A percentile compares a stretch with the other conserved stretches of the same genome.
These are phyloP conservation scores for Vanessa cardui DNA, from an alignment of 2,888 invertebrate genomes.

Conservation along the genomic window DNA sequence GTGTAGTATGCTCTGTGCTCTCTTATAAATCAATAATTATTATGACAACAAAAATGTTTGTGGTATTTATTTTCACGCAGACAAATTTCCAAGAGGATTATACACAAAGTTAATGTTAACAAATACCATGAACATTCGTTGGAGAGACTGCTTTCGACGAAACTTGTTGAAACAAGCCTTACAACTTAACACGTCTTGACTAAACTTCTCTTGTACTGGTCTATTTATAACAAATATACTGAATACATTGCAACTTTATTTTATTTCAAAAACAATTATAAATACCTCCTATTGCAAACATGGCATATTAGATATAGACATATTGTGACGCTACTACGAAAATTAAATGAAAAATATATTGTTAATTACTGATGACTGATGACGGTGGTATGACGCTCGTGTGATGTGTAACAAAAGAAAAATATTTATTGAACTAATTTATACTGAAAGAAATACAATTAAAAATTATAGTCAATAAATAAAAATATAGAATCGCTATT, in stretches of 20 bases:
- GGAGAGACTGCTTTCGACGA: not conserved
- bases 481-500: too few relatives aligned
- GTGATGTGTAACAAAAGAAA: too few relatives aligned
- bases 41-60: not conserved
- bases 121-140: not conserved
- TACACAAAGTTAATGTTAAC: not conserved
- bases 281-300: too few relatives aligned
- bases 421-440: too few relatives aligned
- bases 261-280: not conserved
- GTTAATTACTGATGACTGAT: too few relatives aligned
- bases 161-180: constrained; percentile 10
- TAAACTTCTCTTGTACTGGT: not conserved
- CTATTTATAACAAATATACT: not conserved
- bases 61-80: not conserved
- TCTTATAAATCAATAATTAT: not conserved
- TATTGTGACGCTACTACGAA: too few relatives aligned
- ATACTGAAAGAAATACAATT: too few relatives aligned
- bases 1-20: rapidly evolving
- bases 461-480: too few relatives aligned
- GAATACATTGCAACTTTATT: not conserved
- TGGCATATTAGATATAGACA: too few relatives aligned
- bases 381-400: too few relatives aligned
- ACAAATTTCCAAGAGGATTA: not conserved
- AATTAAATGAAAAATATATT: too few relatives aligned
- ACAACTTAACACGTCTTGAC: not conserved